Conservation (phyloP, 2,888 invertebrate species). For the Lasioglossum pauxillum region DNA sequence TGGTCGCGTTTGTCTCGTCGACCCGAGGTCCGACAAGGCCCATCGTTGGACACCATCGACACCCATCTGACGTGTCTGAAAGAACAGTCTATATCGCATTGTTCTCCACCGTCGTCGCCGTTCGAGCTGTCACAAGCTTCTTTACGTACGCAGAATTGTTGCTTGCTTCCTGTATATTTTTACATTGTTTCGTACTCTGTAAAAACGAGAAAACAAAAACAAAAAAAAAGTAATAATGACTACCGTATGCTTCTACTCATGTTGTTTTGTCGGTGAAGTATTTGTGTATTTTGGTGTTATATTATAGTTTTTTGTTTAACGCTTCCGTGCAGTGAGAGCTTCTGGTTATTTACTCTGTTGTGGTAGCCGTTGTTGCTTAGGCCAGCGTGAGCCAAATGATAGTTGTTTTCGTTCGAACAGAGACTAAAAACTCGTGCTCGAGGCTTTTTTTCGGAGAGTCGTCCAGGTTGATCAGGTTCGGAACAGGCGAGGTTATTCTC, state of each 20-base stretch:
- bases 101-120: neutral
- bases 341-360: conserved; percentile 46
- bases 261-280: conserved; percentile 35
- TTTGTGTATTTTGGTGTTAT: conserved; percentile 41
- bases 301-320: conserved; percentile 29
- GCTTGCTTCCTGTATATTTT: conserved; percentile 61
- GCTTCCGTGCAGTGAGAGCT: conserved; percentile 58
- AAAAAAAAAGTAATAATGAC: conserved; percentile 24
- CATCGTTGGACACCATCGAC: conserved; percentile 3
- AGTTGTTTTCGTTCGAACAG: conserved; percentile 9
- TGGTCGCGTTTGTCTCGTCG: conserved; percentile 27
- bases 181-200: conserved; percentile 50
- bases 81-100: neutral
- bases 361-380: conserved; percentile 58
- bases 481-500: neutral
- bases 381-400: conserved; percentile 7
- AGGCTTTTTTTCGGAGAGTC: neutral
- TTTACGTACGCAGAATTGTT: conserved; percentile 58
- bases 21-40: conserved; percentile 14
- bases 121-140: conserved; percentile 47
- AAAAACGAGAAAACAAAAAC: neutral
- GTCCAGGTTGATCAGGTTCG: neutral
- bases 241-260: conserved; percentile 17
- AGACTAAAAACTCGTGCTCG: neutral
- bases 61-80: neutral